A percentile compares a stretch with the other conserved stretches of the same genome.
Evolutionary conservation across 2,113 vertebrate genomes (phyloP).

Genomic region (Lasiurus cinereus): DNA sequence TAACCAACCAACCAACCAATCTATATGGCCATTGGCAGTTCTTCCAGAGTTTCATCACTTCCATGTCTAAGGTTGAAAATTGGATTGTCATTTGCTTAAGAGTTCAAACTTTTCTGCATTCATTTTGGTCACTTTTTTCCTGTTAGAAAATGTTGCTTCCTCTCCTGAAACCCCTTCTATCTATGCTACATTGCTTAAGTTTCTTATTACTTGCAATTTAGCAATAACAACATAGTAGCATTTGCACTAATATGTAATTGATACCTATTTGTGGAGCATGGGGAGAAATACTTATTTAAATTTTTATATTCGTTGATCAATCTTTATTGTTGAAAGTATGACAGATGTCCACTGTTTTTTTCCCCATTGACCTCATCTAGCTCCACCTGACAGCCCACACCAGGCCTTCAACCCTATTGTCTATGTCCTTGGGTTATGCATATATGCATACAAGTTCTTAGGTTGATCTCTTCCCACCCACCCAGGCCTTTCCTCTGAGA

Average conservation of each 20-base stretch:
- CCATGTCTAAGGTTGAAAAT: background rate
- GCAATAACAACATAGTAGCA: slow-evolving; percentile 47
- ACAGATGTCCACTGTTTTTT: too few relatives aligned
- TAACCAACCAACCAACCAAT: background rate
- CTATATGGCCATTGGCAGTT: background rate
- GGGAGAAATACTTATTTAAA: background rate
- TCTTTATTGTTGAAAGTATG: too few relatives aligned
- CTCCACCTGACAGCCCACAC: too few relatives aligned
- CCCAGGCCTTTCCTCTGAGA: too few relatives aligned
- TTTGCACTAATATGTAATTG: background rate
- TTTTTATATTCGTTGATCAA: too few relatives aligned
- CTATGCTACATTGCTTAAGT: background rate
- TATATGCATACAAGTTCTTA: too few relatives aligned
- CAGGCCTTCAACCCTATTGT: too few relatives aligned
- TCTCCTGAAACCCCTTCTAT: slow-evolving; percentile 1
- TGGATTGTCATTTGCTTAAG: background rate
- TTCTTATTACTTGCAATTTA: slow-evolving; percentile 39
- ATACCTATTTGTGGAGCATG: background rate
- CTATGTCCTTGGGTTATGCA: too few relatives aligned
- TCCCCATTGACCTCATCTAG: too few relatives aligned
- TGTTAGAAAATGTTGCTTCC: background rate
- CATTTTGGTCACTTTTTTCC: background rate
- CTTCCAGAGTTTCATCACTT: background rate
- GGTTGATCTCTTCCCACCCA: too few relatives aligned
- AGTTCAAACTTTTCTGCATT: background rate